phyloP scores from a whole-genome alignment of 2,113 vertebrate species.

The Pycnonotus jocosus region DNA sequence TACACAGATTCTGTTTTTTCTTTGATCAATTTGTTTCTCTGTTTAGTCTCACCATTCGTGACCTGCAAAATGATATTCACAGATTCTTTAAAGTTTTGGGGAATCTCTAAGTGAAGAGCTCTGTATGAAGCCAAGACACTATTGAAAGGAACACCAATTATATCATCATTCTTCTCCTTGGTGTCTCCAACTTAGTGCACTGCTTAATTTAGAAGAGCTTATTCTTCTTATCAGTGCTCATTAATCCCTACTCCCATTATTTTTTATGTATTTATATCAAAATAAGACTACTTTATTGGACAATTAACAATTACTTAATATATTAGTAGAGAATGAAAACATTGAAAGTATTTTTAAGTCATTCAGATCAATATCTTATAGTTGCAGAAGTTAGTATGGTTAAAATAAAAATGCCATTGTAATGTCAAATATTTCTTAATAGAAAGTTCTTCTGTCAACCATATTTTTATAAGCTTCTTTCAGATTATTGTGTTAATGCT shows the following conservation, averaged over 20 bases:
- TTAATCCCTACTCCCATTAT: background rate
- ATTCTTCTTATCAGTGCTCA: background rate
- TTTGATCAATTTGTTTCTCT: background rate
- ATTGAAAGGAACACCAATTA: background rate
- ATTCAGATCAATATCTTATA: background rate
- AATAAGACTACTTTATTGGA: constrained; percentile 15
- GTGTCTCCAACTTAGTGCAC: background rate
- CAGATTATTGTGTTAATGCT: constrained; percentile 40
- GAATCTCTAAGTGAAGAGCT: background rate
- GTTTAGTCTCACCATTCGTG: background rate
- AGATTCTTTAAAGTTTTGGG: background rate
- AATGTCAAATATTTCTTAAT: background rate
- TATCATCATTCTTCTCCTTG: background rate
- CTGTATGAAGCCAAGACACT: background rate
- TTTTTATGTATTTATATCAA: background rate
- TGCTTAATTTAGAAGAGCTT: background rate
- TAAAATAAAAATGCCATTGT: background rate
- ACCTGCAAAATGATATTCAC: background rate
- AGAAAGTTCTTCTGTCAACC: constrained; percentile 24
- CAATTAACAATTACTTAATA: background rate
- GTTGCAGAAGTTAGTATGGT: background rate
- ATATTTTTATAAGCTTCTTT: constrained; percentile 61
- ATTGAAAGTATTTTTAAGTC: constrained; percentile 8
- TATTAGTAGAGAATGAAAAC: constrained; percentile 9
- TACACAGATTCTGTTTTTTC: background rate